A percentile compares a stretch with the other conserved stretches of the same genome.
Conservation (phyloP, 2,113 vertebrate genomes). For the Syrrhaptes paradoxus region DNA sequence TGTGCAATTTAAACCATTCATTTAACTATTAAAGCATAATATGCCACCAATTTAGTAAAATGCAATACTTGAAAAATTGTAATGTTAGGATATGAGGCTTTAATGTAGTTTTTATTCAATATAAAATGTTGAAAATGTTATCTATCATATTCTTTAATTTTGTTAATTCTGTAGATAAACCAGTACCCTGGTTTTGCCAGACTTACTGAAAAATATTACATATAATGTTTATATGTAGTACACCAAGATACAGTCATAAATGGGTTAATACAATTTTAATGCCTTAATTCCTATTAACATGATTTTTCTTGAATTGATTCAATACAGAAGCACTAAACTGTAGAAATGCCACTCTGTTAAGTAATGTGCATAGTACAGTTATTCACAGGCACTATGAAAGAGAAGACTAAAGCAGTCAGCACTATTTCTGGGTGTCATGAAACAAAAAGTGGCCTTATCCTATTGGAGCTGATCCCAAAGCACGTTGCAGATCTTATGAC, state of each 20-base stretch:
- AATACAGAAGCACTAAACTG: not conserved
- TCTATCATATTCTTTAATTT: not conserved
- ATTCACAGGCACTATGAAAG: conserved; percentile 45
- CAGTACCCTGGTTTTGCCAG: not conserved
- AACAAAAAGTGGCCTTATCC: conserved; percentile 71
- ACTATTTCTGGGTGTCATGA: conserved; percentile 65
- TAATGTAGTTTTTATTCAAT: not conserved
- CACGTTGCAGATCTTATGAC: conserved; percentile 64
- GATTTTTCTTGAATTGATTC: not conserved
- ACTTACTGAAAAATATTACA: not conserved
- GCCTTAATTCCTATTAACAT: not conserved
- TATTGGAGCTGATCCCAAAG: conserved; percentile 63
- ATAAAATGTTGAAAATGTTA: not conserved
- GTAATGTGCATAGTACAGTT: conserved; percentile 27
- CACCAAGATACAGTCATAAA: not conserved
- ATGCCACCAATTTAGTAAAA: not conserved
- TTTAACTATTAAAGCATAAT: not conserved
- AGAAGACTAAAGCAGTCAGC: conserved; percentile 30
- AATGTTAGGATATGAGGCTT: not conserved
- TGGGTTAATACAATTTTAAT: not conserved
- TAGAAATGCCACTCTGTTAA: conserved; percentile 19
- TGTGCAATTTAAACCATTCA: not conserved
- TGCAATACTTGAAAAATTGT: not conserved
- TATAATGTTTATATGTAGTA: not conserved
- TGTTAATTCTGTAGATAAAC: not conserved